Base-by-base conservation (phyloP, 2,797 vertebrate genomes). In the Syngnathus acus region DNA sequence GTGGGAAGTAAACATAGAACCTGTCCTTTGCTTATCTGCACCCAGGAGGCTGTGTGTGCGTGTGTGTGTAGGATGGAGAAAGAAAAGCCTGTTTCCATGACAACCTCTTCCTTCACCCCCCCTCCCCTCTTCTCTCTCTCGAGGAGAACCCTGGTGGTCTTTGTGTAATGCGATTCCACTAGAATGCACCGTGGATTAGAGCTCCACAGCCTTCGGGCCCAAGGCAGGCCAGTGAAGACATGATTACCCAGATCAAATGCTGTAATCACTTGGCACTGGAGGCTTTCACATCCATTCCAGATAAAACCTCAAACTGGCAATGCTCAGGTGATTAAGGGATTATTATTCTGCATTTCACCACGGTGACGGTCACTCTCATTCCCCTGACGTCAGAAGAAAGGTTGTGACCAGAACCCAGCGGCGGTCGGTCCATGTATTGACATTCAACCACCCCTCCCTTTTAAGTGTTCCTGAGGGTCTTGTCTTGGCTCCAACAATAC, bases 201-300 rank as follows among this genome's bases (percentile, higher is more conserved):
- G 87, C 81, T 68, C 82, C 81, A 78, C 84, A 86, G 88, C 88
- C 89, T 86, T 81, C 75, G 62, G 84, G 85, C 84, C 84, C 87
- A 69, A 80, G 87, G 81, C 89, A 86, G 88, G 88, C 83, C 84
- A 88, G 89, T 88, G 85, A 90, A 91, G 90, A 90, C 89, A 88
- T 92, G 91, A 92, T 91, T 91, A 92, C 86, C 89, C 91, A 89
- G 90, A 93, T 92, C 90, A 90, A 91, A 92, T 84, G 86, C 86
- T 88, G 87, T 91, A 91, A 91, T 92, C 89, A 91, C 91, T 84
- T 84, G 82, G 89, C 86, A 90, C 86, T 82, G 79, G 89, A 86
- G 86, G 88, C 87, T 89, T 90, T 89, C 82, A 87, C 87, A 90
- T 90, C 87, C 84, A 88, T 76, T 63, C 82, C 84, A 88, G 89